Evolutionary conservation across 2,888 invertebrate species (phyloP), one percentile per base, ranked within the genome.

Genomic region (Watsonalla cultraria): DNA sequence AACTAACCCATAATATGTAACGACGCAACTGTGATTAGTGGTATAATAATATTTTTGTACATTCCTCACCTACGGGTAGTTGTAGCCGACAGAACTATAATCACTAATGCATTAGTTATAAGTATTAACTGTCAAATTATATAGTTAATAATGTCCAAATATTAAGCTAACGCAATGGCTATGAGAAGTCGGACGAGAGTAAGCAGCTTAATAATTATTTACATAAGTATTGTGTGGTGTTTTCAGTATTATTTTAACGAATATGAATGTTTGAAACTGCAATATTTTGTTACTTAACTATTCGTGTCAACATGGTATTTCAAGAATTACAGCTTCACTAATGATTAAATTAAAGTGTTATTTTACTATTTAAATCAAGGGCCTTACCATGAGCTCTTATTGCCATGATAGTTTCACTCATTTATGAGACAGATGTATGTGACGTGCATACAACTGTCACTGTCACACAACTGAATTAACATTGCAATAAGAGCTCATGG

Each of bases 1-100:
- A 47, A 24, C 13, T 0, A 46, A 46, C 8, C 15, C 15, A 46
- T 24, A 46, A 11, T 15, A 46, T 46, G 33, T 24, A 24, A 70
- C 57, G 60, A 70, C 64, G 68, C 34, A 66, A 76, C 85, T 88
- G 86, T 89, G 86, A 85, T 87, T 78, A 70, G 74, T 74, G 71
- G 66, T 80, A 77, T 79, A 78, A 80, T 79, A 78, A 80, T 87
- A 89, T 88, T 87, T 87, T 86, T 86, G 70, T 89, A 89, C 89
- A 90, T 90, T 90, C 89, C 90, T 86, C 70, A 70, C 74, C 74
- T 86, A 89, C 89, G 89, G 90, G 90, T 90, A 84, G 76, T 65
- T 61, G 68, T 49, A 48, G 50, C 46, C 64, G 61, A 54, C 59
- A 65, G 55, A 58, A 59, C 54, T 65, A 52, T 60, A 64, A 64